phyloP scores from a whole-genome alignment of 1,140 invertebrate species.

The Hylaeus volcanicus region DNA sequence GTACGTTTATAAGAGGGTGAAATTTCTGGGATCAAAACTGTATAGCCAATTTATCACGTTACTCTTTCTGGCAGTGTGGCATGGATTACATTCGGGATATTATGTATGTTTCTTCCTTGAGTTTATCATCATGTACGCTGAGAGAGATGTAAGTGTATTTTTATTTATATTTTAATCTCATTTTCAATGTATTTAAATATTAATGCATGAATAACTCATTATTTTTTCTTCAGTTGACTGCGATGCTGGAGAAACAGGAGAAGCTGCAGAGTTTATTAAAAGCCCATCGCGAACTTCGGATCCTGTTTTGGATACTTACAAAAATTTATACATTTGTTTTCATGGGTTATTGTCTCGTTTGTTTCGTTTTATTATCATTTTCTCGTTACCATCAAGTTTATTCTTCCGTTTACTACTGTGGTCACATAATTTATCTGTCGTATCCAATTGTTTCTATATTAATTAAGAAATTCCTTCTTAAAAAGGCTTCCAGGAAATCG shows the following conservation, averaged over 20 bases:
- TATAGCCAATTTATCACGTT: constrained; percentile 91
- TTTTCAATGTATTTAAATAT: background rate
- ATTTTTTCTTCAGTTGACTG: constrained; percentile 77
- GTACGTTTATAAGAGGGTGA: constrained; percentile 95
- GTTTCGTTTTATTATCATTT: constrained; percentile 89
- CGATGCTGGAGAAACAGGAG: constrained; percentile 80
- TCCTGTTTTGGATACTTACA: constrained; percentile 82
- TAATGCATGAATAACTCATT: background rate
- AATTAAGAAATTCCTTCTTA: constrained; percentile 72
- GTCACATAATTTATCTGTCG: constrained; percentile 83
- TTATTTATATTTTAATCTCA: background rate
- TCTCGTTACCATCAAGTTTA: constrained; percentile 84
- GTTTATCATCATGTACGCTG: constrained; percentile 92
- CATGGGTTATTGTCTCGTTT: constrained; percentile 91
- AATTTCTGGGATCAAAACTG: constrained; percentile 92
- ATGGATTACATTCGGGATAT: constrained; percentile 95
- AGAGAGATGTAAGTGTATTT: constrained; percentile 88
- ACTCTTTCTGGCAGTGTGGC: constrained; percentile 95
- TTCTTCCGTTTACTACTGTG: constrained; percentile 84
- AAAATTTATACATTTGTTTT: constrained; percentile 90
- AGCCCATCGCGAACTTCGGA: constrained; percentile 68
- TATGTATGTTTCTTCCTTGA: constrained; percentile 96
- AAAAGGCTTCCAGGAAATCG: constrained; percentile 4
- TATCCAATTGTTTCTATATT: constrained; percentile 82
- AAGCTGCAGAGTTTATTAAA: constrained; percentile 78